Conservation (phyloP, 2,888 invertebrate genomes). For the Drosophila stalkeri region DNA sequence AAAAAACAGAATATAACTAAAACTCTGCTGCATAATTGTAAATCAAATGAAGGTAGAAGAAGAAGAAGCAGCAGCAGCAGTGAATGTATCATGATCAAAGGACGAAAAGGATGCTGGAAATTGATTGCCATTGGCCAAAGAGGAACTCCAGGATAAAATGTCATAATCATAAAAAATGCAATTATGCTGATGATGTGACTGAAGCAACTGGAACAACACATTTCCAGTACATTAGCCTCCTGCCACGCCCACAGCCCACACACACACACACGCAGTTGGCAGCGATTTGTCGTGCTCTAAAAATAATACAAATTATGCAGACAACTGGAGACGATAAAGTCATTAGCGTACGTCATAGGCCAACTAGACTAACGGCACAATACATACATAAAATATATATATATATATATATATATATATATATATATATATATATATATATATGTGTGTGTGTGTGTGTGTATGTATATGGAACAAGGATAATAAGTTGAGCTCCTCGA, state of each 20-base stretch:
- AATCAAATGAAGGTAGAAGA: constrained; percentile 25
- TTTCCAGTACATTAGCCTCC: constrained; percentile 74
- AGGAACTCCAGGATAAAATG: constrained; percentile 54
- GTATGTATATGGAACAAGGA: constrained; percentile 1
- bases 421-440: not conserved
- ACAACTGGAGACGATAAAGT: constrained; percentile 67
- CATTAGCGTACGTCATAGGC: constrained; percentile 60
- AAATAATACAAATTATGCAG: constrained; percentile 70
- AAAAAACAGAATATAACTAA: not conserved
- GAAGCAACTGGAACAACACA: constrained; percentile 39
- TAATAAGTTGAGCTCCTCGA: constrained; percentile 21
- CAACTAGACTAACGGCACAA: constrained; percentile 31
- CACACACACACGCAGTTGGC: constrained; percentile 52
- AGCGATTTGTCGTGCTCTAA: constrained; percentile 37
- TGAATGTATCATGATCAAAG: not conserved
- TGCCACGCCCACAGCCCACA: constrained; percentile 29
- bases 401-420: not conserved
- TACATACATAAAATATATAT: too few relatives aligned
- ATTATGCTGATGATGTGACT: constrained; percentile 67
- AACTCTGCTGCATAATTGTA: constrained; percentile 42
- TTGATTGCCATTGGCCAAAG: constrained; percentile 47
- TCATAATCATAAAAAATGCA: constrained; percentile 71
- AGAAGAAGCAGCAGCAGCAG: not conserved
- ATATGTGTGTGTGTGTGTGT: not conserved
- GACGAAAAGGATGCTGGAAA: constrained; percentile 20